phyloP scores from a whole-genome alignment of 2,888 invertebrate genomes.

The Pseudanteris insignis region DNA sequence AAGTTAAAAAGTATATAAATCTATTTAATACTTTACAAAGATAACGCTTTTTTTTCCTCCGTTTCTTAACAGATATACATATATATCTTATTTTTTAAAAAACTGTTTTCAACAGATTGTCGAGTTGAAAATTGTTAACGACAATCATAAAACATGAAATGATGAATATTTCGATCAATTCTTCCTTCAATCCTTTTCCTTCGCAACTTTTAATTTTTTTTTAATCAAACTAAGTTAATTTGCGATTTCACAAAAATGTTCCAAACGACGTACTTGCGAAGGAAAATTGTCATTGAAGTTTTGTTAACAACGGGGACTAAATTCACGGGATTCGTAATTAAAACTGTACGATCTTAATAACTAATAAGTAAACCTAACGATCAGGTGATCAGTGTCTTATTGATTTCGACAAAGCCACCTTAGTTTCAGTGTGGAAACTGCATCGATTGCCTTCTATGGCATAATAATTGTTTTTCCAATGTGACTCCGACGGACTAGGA shows the following conservation, averaged over 20 bases:
- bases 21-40: constrained; percentile 51
- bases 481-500: constrained; percentile 62
- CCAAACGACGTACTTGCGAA: not conserved
- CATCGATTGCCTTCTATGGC: constrained; percentile 47
- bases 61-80: constrained; percentile 3
- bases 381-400: constrained; percentile 44
- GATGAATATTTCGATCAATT: not conserved
- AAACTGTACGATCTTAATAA: constrained; percentile 28
- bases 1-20: constrained; percentile 41
- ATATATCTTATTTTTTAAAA: constrained; percentile 2
- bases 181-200: not conserved
- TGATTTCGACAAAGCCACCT: constrained; percentile 47
- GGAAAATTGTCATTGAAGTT: not conserved
- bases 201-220: not conserved
- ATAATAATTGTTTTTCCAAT: constrained; percentile 45
- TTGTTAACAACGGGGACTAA: constrained; percentile 5
- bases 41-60: constrained; percentile 2
- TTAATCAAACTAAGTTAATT: not conserved
- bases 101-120: not conserved
- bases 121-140: not conserved
- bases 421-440: constrained; percentile 45
- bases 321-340: constrained; percentile 20
- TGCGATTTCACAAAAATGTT: no score
- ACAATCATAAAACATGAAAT: not conserved
- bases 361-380: constrained; percentile 32